These are phyloP conservation scores for Brachypteracias leptosomus DNA, from an alignment of 2,113 vertebrate species.

Conservation along the genomic window DNA sequence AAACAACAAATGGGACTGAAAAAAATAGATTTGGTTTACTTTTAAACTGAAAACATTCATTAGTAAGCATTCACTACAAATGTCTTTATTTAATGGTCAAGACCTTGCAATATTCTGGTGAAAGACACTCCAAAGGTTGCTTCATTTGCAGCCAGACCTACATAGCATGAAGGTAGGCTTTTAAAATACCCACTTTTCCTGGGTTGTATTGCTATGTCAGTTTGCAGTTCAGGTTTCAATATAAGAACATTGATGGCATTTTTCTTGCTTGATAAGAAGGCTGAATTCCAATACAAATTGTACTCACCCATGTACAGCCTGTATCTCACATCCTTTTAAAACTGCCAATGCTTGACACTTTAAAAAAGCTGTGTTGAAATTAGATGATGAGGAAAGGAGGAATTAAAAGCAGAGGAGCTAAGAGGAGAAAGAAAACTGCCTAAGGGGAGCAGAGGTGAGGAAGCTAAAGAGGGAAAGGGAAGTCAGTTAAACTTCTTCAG, in stretches of 20 bases:
- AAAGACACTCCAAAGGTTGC: not conserved
- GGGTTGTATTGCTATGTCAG: not conserved
- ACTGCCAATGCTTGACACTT: not conserved
- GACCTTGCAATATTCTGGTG: not conserved
- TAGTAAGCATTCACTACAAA: not conserved
- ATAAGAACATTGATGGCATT: not conserved
- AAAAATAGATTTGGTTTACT: not conserved
- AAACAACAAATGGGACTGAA: not conserved
- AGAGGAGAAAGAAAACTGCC: fast-evolving
- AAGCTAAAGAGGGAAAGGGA: not conserved
- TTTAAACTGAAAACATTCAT: not conserved
- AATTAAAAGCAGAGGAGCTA: not conserved
- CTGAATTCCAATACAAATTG: not conserved
- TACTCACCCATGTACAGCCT: fast-evolving
- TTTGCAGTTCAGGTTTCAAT: not conserved
- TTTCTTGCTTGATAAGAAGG: not conserved
- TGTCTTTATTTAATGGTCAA: not conserved
- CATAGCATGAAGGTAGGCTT: not conserved
- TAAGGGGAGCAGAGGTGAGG: not conserved
- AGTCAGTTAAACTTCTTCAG: not conserved
- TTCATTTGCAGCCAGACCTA: not conserved
- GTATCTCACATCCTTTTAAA: not conserved
- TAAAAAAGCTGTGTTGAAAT: not conserved
- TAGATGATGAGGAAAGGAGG: not conserved
- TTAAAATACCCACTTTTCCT: not conserved